A percentile compares a stretch with the other conserved stretches of the same genome.
These are phyloP conservation scores for Salarias fasciatus DNA, from an alignment of 2,797 vertebrate genomes.

Conservation along the genomic window DNA sequence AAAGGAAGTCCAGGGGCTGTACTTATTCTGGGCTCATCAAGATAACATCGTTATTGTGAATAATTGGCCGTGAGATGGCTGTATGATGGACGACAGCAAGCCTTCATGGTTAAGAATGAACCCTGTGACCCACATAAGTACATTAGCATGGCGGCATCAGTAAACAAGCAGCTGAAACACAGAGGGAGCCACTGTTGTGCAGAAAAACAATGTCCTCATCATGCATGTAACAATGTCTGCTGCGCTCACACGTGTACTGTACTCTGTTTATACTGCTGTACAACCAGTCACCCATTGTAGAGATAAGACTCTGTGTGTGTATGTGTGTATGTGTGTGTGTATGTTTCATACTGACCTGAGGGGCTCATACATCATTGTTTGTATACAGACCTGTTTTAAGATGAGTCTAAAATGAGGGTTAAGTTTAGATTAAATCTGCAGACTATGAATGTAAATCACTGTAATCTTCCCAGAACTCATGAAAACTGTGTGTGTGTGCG, in stretches of 20 bases:
- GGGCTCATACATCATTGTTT: no score
- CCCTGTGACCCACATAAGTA: constrained; percentile 66
- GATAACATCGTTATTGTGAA: constrained; percentile 65
- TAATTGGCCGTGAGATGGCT: constrained; percentile 50
- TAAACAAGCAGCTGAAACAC: constrained; percentile 64
- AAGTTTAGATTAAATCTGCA: neutral
- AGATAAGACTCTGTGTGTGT: constrained; percentile 44
- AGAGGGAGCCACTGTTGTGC: constrained; percentile 45
- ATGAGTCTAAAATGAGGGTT: no score
- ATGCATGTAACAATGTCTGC: constrained; percentile 37
- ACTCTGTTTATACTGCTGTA: constrained; percentile 52
- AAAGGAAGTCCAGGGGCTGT: constrained; percentile 41
- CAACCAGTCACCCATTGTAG: constrained; percentile 47
- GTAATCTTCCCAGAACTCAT: no score
- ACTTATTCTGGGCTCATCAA: constrained; percentile 59
- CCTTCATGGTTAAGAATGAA: constrained; percentile 59
- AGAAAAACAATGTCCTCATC: constrained; percentile 59
- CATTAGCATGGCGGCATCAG: constrained; percentile 67
- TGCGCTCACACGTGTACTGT: constrained; percentile 23
- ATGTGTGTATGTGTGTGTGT: no score
- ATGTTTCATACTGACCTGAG: no score
- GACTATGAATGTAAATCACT: no score
- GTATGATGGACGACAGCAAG: constrained; percentile 36
- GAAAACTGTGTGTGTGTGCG: no score
- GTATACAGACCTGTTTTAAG: no score